A percentile compares a stretch with the other conserved stretches of the same genome.
These are phyloP conservation scores for Miltochrista miniata DNA, from an alignment of 2,888 invertebrate species.

Conservation along the genomic window DNA sequence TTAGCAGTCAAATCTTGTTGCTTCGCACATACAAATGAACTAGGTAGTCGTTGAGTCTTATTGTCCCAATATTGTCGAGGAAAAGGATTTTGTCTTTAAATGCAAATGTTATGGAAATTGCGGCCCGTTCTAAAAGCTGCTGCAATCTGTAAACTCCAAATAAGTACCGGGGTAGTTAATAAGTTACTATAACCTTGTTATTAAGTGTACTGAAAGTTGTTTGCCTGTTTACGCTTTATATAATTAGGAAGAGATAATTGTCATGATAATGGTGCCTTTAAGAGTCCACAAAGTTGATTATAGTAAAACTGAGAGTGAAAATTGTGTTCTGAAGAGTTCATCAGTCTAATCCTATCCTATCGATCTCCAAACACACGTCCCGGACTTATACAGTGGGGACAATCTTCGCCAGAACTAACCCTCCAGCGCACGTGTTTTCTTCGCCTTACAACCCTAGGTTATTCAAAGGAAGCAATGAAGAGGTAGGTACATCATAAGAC, in stretches of 20 bases:
- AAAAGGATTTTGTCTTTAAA: constrained; percentile 34
- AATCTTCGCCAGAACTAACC: too few species aligned
- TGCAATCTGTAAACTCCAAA: constrained; percentile 14
- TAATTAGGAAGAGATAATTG: background rate
- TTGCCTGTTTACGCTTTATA: background rate
- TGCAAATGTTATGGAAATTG: constrained; percentile 36
- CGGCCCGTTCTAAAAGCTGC: constrained; percentile 6
- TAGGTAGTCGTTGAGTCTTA: constrained; percentile 17
- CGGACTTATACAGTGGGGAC: too few species aligned
- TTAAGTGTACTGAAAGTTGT: background rate
- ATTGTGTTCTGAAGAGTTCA: too few species aligned
- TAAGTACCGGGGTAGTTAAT: background rate
- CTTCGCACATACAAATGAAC: constrained; percentile 36
- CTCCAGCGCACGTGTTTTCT: too few species aligned
- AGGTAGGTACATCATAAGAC: too few species aligned
- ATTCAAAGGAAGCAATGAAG: too few species aligned
- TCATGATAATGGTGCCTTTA: too few species aligned
- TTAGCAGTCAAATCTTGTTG: constrained; percentile 32
- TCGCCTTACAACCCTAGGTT: too few species aligned
- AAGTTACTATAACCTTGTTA: background rate
- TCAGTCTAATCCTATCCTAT: too few species aligned
- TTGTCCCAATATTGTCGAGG: constrained; percentile 28
- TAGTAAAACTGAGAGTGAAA: too few species aligned
- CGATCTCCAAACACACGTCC: too few species aligned
- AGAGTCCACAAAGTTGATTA: too few species aligned